Evolutionary conservation across 2,888 invertebrate species (phyloP).

Genomic region (Caenorhabditis doughertyi): DNA sequence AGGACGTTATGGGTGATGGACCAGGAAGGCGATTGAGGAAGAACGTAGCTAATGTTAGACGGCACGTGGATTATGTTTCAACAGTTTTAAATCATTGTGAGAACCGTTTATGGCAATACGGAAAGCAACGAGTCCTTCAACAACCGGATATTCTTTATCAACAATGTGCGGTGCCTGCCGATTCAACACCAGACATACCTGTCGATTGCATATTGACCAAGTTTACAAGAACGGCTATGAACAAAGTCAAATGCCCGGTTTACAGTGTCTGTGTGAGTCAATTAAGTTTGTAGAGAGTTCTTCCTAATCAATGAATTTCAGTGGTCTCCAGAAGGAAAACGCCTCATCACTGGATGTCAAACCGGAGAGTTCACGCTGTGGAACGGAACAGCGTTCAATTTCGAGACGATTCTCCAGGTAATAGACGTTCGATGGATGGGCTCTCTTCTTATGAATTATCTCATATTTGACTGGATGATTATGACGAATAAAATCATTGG

Average conservation of each 20-base stretch:
- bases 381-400: conserved; percentile 99
- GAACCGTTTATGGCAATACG: conserved; percentile 96
- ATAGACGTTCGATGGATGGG: conserved; percentile 23
- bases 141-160: conserved; percentile 96
- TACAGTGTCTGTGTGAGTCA: conserved; percentile 91
- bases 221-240: conserved; percentile 99
- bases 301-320: conserved; percentile 73
- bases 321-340: conserved; percentile 99
- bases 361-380: conserved; percentile 99
- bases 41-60: conserved; percentile 81
- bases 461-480: background rate
- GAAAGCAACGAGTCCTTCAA: conserved; percentile 90
- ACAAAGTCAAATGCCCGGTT: conserved; percentile 99
- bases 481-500: conserved; percentile 35
- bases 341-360: conserved; percentile 97
- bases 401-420: conserved; percentile 99
- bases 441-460: conserved; percentile 6
- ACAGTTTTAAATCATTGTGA: conserved; percentile 80
- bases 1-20: conserved; percentile 71
- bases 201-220: conserved; percentile 93
- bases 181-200: conserved; percentile 94
- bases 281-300: background rate
- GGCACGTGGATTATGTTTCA: conserved; percentile 82
- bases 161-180: conserved; percentile 90
- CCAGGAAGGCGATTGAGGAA: conserved; percentile 81